These are phyloP conservation scores for Etheostoma spectabile DNA, from an alignment of 2,113 vertebrate genomes.

Conservation along the genomic window DNA sequence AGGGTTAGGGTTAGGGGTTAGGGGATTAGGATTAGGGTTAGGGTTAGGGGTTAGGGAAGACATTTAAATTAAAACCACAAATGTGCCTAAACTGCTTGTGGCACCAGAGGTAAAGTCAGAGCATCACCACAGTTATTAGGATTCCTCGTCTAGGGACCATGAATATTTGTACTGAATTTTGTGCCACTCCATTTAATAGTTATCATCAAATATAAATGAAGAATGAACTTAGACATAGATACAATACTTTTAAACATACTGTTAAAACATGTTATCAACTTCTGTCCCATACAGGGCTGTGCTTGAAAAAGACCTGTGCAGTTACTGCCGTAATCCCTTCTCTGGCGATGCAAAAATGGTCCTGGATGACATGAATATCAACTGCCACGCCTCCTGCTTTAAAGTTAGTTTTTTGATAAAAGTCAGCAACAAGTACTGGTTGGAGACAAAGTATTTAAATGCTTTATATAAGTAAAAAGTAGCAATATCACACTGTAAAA, in stretches of 20 bases:
- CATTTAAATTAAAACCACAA: background rate
- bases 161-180: background rate
- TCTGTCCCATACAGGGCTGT: constrained; percentile 81
- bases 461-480: background rate
- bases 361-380: constrained; percentile 93
- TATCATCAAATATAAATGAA: background rate
- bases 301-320: constrained; percentile 93
- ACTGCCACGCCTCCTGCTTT: constrained; percentile 94
- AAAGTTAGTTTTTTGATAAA: constrained; percentile 78
- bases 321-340: constrained; percentile 91
- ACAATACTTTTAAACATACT: no score
- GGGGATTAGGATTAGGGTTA: no score
- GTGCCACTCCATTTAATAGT: background rate
- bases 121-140: background rate
- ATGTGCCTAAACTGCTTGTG: background rate
- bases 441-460: background rate
- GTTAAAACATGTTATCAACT: no score
- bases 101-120: background rate
- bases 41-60: no score
- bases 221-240: background rate
- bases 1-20: no score
- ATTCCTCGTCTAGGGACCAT: background rate
- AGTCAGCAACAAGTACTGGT: background rate
- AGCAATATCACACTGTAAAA: background rate
- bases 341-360: constrained; percentile 92